Percentiles rank a stretch among this genome's conserved stretches.
Conservation (phyloP, 2,797 vertebrate genomes). For the Chaenodraco wilsoni region DNA sequence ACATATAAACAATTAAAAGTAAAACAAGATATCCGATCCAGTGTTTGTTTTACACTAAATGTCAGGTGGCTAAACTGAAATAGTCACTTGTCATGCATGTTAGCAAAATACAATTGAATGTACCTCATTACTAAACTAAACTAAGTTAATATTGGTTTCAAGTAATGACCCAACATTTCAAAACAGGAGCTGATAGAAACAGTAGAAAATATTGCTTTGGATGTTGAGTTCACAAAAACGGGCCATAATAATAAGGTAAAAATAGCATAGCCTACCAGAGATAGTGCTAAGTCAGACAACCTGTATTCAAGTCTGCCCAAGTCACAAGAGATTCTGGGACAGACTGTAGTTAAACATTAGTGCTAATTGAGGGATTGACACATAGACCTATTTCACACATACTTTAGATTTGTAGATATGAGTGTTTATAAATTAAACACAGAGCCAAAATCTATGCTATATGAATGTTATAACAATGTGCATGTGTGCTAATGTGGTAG, state of each 20-base stretch:
- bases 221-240: slow-evolving; percentile 13
- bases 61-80: background rate
- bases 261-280: slow-evolving; percentile 39
- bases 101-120: background rate
- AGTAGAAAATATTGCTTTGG: background rate
- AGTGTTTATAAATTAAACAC: background rate
- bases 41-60: background rate
- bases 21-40: background rate
- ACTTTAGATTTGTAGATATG: background rate
- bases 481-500: background rate
- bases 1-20: background rate
- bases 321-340: slow-evolving; percentile 42
- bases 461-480: background rate
- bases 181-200: background rate
- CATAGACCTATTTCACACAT: slow-evolving; percentile 31
- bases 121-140: too few species aligned
- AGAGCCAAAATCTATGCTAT: background rate
- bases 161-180: background rate
- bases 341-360: slow-evolving; percentile 51
- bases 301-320: slow-evolving; percentile 50
- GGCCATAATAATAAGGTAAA: slow-evolving; percentile 10
- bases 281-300: slow-evolving; percentile 33
- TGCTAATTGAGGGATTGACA: slow-evolving; percentile 29
- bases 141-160: background rate
- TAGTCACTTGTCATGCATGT: background rate